These are phyloP conservation scores for Hucho hucho DNA, from an alignment of 2,113 vertebrate genomes.

Conservation along the genomic window DNA sequence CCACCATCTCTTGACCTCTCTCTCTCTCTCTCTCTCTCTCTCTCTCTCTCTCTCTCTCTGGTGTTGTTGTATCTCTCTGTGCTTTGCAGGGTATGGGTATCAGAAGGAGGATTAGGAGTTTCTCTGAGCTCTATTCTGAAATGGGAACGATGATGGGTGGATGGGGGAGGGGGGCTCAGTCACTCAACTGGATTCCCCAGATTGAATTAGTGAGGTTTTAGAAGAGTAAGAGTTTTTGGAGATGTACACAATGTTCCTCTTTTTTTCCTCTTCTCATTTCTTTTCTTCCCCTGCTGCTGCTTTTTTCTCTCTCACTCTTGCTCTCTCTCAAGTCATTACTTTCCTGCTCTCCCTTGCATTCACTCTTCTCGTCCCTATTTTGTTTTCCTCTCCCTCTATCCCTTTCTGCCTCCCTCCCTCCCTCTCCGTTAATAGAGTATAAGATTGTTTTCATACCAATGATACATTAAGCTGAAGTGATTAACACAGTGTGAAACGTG, in stretches of 20 bases:
- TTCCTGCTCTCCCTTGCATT: too few relatives aligned
- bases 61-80: constrained; percentile 17
- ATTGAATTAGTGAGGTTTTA: constrained; percentile 69
- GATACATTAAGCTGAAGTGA: constrained; percentile 75
- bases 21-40: constrained; percentile 37
- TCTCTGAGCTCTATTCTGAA: constrained; percentile 50
- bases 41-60: constrained; percentile 21
- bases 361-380: not conserved
- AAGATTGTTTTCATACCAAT: constrained; percentile 67
- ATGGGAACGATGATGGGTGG: constrained; percentile 2
- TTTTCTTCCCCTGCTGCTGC: not conserved
- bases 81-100: constrained; percentile 36
- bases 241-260: constrained; percentile 34
- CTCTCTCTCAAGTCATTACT: not conserved
- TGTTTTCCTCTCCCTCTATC: not conserved
- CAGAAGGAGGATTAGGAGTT: constrained; percentile 64
- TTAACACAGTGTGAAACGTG: constrained; percentile 74
- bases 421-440: constrained; percentile 38
- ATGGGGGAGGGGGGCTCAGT: constrained; percentile 40
- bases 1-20: not conserved
- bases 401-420: not conserved
- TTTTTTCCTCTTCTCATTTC: constrained; percentile 11
- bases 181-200: constrained; percentile 58
- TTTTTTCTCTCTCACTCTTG: not conserved
- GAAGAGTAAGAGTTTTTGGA: constrained; percentile 48